Evolutionary conservation across 2,888 invertebrate genomes (phyloP).

Genomic region (Odontomyia ornata): DNA sequence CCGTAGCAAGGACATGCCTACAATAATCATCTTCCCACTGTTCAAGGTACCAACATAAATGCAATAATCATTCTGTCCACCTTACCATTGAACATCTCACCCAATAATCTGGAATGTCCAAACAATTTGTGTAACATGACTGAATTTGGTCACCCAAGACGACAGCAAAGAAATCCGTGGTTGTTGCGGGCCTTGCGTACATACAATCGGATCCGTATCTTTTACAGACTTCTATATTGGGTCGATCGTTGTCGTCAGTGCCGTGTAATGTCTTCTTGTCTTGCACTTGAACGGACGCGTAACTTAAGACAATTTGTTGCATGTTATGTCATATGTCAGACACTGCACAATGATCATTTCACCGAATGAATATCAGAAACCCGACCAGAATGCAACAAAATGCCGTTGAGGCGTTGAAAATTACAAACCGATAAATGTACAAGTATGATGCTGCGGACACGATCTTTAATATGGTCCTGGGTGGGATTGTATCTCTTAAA

Average conservation of each 20-base stretch:
- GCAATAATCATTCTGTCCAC: neutral
- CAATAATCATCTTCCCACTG: neutral
- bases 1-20: neutral
- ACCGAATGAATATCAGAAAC: neutral
- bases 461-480: neutral
- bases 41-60: neutral
- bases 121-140: conserved; percentile 41
- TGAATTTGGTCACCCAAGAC: conserved; percentile 28
- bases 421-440: neutral
- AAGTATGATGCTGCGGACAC: neutral
- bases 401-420: neutral
- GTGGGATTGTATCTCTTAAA: too few relatives aligned
- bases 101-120: conserved; percentile 35
- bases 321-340: conserved; percentile 28
- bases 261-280: neutral
- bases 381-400: neutral
- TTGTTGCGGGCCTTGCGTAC: neutral
- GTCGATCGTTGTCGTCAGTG: neutral
- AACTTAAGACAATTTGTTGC: conserved; percentile 39
- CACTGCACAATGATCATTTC: conserved; percentile 2
- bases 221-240: neutral
- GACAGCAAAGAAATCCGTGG: neutral
- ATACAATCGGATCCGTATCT: neutral
- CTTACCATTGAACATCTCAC: neutral
- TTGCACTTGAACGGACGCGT: neutral